Conservation (phyloP, 2,113 vertebrate species). For the Gymnobelideus leadbeateri region DNA sequence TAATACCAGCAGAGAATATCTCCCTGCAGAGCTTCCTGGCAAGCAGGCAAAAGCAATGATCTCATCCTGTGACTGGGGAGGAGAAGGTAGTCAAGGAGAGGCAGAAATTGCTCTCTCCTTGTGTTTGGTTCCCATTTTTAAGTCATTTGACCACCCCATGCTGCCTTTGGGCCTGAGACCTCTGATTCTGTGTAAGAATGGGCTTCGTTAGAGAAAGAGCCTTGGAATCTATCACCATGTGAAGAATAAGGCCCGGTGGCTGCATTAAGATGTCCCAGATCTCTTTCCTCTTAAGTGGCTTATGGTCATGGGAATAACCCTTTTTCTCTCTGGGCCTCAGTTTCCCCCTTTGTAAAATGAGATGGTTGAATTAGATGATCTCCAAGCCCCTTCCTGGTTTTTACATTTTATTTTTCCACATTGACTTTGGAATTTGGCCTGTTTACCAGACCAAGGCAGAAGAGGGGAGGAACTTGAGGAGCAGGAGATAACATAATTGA, state of each 20-base stretch:
- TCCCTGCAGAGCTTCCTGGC: conserved; percentile 8
- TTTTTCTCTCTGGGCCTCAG: not conserved
- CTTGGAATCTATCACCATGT: not conserved
- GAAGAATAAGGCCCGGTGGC: not conserved
- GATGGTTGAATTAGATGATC: not conserved
- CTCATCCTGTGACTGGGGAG: not conserved
- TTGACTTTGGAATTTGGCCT: not conserved
- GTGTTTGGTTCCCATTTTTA: not conserved
- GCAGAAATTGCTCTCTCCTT: not conserved
- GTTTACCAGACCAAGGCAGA: not conserved
- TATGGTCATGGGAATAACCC: not conserved
- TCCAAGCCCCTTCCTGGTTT: not conserved
- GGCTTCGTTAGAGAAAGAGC: not conserved
- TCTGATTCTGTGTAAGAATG: not conserved
- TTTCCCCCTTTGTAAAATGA: not conserved
- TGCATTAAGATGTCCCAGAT: not conserved
- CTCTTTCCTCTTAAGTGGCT: not conserved
- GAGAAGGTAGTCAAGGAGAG: not conserved
- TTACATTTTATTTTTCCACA: not conserved
- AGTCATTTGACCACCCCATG: not conserved
- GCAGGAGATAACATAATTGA: not conserved
- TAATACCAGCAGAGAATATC: not conserved
- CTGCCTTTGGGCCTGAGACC: not conserved
- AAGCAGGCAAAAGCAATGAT: conserved; percentile 6
- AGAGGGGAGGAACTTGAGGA: not conserved